phyloP scores from a whole-genome alignment of 2,797 vertebrate species.

The Anabas testudineus region DNA sequence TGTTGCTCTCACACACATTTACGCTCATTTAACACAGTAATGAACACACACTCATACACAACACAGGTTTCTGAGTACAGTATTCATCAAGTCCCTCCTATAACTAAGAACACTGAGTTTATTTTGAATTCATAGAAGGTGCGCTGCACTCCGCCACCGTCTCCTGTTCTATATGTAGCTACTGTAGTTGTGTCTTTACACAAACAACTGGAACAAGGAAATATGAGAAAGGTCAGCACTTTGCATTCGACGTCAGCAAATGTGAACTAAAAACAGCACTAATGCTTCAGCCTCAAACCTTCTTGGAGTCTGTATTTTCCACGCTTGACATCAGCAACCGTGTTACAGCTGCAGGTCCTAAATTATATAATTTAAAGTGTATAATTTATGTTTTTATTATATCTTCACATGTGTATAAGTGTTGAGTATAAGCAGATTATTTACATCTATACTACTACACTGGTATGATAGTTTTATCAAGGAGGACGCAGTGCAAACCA shows the following conservation, averaged over 20 bases:
- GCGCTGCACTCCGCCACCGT: too few species aligned
- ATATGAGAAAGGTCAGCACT: neutral
- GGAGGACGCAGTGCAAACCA: too few species aligned
- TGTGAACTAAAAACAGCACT: neutral
- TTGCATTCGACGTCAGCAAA: neutral
- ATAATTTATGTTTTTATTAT: neutral
- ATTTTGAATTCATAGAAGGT: too few species aligned
- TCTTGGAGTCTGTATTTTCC: neutral
- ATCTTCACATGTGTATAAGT: neutral
- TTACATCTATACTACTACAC: neutral
- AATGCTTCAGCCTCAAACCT: neutral
- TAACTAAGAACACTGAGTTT: neutral
- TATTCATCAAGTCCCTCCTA: neutral
- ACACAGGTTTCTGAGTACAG: neutral
- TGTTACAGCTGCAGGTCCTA: neutral
- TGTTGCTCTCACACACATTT: neutral
- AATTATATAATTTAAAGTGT: neutral
- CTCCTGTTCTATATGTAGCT: too few species aligned
- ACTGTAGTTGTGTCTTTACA: neutral
- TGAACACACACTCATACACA: neutral
- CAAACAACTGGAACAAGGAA: neutral
- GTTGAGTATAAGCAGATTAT: too few species aligned
- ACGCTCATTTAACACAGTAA: neutral
- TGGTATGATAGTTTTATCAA: neutral
- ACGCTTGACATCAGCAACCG: neutral